Conservation (phyloP, 2,797 vertebrate species). For the Sebastes steindachneri region DNA sequence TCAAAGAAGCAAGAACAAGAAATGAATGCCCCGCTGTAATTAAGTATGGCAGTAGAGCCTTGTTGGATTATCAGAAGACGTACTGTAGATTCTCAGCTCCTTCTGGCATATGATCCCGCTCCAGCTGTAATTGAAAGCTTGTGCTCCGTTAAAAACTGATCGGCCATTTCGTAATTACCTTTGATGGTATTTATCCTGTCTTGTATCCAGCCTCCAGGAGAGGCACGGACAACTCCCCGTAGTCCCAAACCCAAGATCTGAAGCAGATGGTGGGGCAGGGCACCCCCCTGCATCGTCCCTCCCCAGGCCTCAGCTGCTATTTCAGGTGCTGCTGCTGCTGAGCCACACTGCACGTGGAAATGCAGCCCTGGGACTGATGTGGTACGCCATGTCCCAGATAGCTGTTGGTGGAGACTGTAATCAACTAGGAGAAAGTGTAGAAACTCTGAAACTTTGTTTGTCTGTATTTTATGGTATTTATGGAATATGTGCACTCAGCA, state of each 20-base stretch:
- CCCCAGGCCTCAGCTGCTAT: constrained; percentile 66
- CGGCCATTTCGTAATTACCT: constrained; percentile 55
- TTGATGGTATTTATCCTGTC: constrained; percentile 59
- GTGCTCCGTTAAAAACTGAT: constrained; percentile 55
- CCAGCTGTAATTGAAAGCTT: constrained; percentile 61
- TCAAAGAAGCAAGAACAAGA: constrained; percentile 14
- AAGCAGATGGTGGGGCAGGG: constrained; percentile 68
- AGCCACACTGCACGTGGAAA: constrained; percentile 52
- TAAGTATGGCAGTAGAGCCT: constrained; percentile 8
- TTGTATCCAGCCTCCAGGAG: constrained; percentile 52
- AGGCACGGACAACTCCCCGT: constrained; percentile 37
- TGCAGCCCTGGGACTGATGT: constrained; percentile 59
- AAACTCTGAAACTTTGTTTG: constrained; percentile 24
- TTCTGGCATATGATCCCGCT: constrained; percentile 26
- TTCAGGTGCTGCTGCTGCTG: constrained; percentile 73
- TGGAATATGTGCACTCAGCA: constrained; percentile 21
- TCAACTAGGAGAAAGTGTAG: constrained; percentile 33
- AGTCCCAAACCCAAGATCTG: constrained; percentile 49
- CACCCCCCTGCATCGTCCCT: constrained; percentile 42
- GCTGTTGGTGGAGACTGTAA: constrained; percentile 45
- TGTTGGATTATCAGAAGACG: constrained; percentile 32
- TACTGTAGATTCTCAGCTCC: constrained; percentile 6
- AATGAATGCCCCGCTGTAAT: constrained; percentile 3
- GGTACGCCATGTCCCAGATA: constrained; percentile 72
- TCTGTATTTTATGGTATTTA: background rate